These are phyloP conservation scores for Lycodopsis pacificus DNA, from an alignment of 2,797 vertebrate genomes.

Conservation along the genomic window DNA sequence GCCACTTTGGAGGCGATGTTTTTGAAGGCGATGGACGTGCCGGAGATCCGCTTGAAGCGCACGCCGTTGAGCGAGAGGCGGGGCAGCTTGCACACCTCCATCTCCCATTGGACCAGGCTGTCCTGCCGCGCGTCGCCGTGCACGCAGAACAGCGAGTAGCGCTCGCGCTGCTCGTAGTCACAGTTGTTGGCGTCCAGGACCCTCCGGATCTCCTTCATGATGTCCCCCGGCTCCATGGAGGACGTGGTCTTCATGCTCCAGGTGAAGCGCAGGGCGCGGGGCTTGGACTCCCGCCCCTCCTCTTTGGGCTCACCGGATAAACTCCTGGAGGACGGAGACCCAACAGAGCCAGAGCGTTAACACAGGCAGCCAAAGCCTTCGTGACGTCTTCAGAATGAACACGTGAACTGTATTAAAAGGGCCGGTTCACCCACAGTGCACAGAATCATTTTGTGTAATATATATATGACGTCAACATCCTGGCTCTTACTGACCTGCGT, in stretches of 20 bases:
- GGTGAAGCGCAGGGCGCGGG: conserved; percentile 89
- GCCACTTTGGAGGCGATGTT: conserved; percentile 96
- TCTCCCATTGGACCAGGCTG: conserved; percentile 94
- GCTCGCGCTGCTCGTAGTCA: conserved; percentile 94
- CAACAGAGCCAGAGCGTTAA: not conserved
- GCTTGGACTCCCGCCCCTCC: conserved; percentile 91
- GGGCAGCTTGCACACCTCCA: conserved; percentile 95
- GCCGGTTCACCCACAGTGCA: too few species aligned
- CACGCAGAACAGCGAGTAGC: conserved; percentile 93
- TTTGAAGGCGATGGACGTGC: conserved; percentile 95
- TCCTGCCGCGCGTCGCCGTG: conserved; percentile 92
- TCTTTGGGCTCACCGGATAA: conserved; percentile 89
- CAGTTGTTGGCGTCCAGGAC: conserved; percentile 94
- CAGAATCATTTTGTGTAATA: too few species aligned
- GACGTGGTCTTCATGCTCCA: conserved; percentile 98
- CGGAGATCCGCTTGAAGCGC: conserved; percentile 94
- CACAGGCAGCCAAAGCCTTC: too few species aligned
- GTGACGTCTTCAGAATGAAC: too few species aligned
- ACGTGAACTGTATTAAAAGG: too few species aligned
- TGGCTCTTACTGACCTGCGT: conserved; percentile 88
- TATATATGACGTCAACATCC: not conserved
- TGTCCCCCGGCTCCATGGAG: conserved; percentile 94
- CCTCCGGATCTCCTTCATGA: conserved; percentile 95
- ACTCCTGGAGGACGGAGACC: conserved; percentile 83
- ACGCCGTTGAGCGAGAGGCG: conserved; percentile 94